Base-by-base conservation (phyloP, 1,140 invertebrate genomes). In the Cephus cinctus region DNA sequence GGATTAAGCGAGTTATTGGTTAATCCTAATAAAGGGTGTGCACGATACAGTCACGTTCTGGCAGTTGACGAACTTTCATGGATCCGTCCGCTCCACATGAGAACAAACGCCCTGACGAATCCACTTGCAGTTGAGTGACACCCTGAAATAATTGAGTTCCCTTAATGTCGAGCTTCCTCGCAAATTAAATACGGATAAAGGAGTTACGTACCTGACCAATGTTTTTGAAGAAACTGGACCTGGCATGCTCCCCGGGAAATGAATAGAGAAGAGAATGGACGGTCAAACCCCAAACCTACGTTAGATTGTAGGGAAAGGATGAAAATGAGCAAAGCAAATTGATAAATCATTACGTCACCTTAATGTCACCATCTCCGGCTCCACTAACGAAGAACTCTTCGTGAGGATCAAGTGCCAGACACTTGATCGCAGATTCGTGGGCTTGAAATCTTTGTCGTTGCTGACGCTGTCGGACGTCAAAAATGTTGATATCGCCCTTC, bases 21-120 rank as follows among this genome's bases (percentile, higher is more conserved):
- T 56, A 54, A 44, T 57, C 49, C 54, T 69, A 76, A 50, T 76
- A 76, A 59, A 68, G 65, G 44, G 72, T 67, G 54, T 75, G 75
- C 34, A 77, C 70, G 54, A 76, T 63, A 36, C 72, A 77, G 69
- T 86, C 83, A 46, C 85, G 79, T 64, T 89, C 86, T 14, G 92
- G 90, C 56, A 98, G 78, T 68, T 92, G 87, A 54, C 95, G 82
- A 60, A 98, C 90, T 82, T 98, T 98, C 86, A 99, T 92, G 31
- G 95, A 98, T 56, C 96, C 96, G 80, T 99, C 97, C 23, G 95
- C 94, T 43, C 97, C 97, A 74, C 96, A 98, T 1, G 96, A 98
- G 78, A 96, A 98, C 55, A 99, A 77, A 47, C 96, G 84, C 4
- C 86, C 86, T 45, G 84, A 83, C 15, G 85, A 82, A 73, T 98